Evolutionary conservation across 2,888 invertebrate species (phyloP).

Genomic region (Fragum whitleyi): DNA sequence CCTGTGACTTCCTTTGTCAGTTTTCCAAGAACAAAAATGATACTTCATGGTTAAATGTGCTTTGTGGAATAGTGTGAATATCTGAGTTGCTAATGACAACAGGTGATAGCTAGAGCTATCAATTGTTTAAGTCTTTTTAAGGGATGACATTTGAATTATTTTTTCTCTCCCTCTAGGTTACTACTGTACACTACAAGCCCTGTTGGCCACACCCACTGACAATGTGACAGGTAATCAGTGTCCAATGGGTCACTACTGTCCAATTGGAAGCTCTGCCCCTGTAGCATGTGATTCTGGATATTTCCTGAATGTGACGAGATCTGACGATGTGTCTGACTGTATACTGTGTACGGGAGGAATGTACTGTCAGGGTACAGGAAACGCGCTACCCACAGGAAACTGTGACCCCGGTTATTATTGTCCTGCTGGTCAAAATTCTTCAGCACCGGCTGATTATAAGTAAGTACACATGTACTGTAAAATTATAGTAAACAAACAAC

Average conservation of each 20-base stretch:
- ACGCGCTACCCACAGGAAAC: conserved; percentile 73
- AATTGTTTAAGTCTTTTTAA: no score
- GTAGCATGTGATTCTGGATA: conserved; percentile 77
- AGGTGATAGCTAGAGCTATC: no score
- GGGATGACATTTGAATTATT: no score
- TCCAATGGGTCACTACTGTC: conserved; percentile 82
- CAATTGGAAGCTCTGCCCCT: conserved; percentile 68
- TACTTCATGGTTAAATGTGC: no score
- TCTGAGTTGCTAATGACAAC: no score
- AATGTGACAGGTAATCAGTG: conserved; percentile 79
- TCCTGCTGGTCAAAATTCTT: conserved; percentile 80
- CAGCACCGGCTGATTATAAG: conserved; percentile 78
- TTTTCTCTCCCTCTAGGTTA: conserved; percentile 72
- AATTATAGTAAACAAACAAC: no score
- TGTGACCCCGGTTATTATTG: conserved; percentile 83
- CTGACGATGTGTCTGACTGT: conserved; percentile 77
- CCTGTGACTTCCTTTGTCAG: no score
- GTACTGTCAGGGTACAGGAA: conserved; percentile 80
- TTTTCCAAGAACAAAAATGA: no score
- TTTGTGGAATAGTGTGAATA: no score
- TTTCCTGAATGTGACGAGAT: conserved; percentile 77
- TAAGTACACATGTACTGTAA: no score
- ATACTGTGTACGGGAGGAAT: conserved; percentile 75
- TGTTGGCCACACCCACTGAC: conserved; percentile 74
- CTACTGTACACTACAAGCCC: conserved; percentile 78